Evolutionary conservation across 2,888 invertebrate species (phyloP).

Genomic region (Corythucha ciliata): DNA sequence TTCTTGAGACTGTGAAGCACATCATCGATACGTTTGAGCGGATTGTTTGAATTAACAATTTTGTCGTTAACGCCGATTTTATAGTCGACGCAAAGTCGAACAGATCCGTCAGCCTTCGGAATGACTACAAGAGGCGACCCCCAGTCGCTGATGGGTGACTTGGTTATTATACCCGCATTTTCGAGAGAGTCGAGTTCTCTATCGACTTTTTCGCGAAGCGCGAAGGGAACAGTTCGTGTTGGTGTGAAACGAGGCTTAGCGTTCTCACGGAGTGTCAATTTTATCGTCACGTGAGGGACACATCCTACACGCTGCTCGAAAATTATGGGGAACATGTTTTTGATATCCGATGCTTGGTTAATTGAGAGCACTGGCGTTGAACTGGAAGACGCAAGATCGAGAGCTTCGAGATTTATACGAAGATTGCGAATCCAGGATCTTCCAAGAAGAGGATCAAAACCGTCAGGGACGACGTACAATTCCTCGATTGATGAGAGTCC

Average conservation of each 20-base stretch:
- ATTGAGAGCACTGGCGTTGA: too few relatives aligned
- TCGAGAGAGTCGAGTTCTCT: slow-evolving; percentile 21
- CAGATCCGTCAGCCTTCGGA: slow-evolving; percentile 13
- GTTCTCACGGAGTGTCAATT: slow-evolving; percentile 11
- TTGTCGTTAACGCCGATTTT: slow-evolving; percentile 1
- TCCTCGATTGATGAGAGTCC: too few relatives aligned
- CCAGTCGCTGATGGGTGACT: slow-evolving; percentile 21
- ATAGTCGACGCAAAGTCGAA: slow-evolving; percentile 24
- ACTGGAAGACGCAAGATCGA: too few relatives aligned
- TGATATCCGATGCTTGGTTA: too few relatives aligned
- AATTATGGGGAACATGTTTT: not conserved
- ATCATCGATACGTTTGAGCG: slow-evolving; percentile 27
- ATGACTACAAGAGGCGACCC: slow-evolving; percentile 14
- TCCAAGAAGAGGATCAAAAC: too few relatives aligned
- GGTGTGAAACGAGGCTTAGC: too few relatives aligned
- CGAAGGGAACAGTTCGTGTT: slow-evolving; percentile 7
- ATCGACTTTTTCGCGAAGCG: slow-evolving; percentile 17
- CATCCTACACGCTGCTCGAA: slow-evolving; percentile 1
- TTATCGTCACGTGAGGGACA: slow-evolving; percentile 3
- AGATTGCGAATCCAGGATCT: too few relatives aligned
- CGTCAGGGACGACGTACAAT: too few relatives aligned
- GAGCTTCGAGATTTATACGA: too few relatives aligned
- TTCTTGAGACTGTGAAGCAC: slow-evolving; percentile 21
- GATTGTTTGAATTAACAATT: slow-evolving; percentile 25
- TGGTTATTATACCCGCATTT: slow-evolving; percentile 21